Conservation (phyloP, 2,113 vertebrate species). For the Chrysemys picta region DNA sequence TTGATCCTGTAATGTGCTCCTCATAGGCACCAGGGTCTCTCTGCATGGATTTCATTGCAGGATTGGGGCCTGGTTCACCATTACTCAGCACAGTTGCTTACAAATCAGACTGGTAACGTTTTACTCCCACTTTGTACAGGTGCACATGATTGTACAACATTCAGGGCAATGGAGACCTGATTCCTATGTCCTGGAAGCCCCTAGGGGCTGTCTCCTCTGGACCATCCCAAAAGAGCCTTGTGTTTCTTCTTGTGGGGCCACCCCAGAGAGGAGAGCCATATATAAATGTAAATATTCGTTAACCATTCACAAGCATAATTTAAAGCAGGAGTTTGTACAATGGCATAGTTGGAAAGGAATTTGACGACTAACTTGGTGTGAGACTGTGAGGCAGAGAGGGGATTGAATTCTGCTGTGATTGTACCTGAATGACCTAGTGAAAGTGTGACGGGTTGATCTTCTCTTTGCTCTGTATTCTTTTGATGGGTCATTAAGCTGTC, state of each 20-base stretch:
- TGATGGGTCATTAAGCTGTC: not conserved
- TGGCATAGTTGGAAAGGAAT: not conserved
- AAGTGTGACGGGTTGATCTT: not conserved
- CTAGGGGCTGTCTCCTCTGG: not conserved
- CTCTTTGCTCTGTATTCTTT: not conserved
- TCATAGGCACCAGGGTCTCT: fast-evolving
- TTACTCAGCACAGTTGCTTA: fast-evolving
- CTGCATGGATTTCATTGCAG: not conserved
- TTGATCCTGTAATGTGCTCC: not conserved
- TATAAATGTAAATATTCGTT: not conserved
- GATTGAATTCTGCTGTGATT: not conserved
- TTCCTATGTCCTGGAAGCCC: not conserved
- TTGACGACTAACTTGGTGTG: not conserved
- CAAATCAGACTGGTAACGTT: not conserved
- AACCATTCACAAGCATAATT: not conserved
- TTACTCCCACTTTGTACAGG: not conserved
- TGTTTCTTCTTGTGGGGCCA: not conserved
- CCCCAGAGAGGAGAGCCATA: not conserved
- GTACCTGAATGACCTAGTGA: not conserved
- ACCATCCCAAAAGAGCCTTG: not conserved
- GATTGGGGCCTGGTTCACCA: not conserved
- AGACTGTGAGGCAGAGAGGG: not conserved
- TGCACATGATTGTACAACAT: not conserved
- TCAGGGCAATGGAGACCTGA: not conserved
- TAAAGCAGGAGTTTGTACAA: not conserved